These are phyloP conservation scores for Diadophis punctatus DNA, from an alignment of 2,113 vertebrate genomes.

Conservation along the genomic window DNA sequence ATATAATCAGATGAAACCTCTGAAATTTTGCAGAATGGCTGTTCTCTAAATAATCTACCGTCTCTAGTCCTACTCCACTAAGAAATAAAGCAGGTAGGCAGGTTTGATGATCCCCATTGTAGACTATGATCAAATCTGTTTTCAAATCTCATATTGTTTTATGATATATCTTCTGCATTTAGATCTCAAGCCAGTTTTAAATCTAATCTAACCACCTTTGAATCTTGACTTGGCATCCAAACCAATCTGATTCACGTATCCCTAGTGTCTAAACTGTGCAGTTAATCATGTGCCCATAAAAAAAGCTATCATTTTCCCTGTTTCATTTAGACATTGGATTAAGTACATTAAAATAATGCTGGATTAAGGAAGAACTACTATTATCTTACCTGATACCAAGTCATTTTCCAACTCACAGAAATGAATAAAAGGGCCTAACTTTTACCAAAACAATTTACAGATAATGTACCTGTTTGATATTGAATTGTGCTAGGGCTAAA, in stretches of 20 bases:
- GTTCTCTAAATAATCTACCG: neutral
- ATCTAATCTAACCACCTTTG: neutral
- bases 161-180: neutral
- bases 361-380: slow-evolving; percentile 39
- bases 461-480: neutral
- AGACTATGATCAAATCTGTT: neutral
- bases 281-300: neutral
- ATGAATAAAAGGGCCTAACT: slow-evolving; percentile 20
- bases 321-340: neutral
- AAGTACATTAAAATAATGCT: slow-evolving; percentile 30
- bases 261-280: neutral
- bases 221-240: neutral
- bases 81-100: neutral
- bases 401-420: slow-evolving; percentile 33
- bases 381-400: slow-evolving; percentile 22
- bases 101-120: neutral
- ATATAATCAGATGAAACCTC: neutral
- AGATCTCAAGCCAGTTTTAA: neutral
- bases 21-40: neutral
- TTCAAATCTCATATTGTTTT: neutral
- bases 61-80: neutral
- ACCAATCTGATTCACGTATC: neutral
- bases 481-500: neutral
- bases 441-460: neutral
- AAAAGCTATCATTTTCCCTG: slow-evolving; percentile 1